Evolutionary conservation across 1,140 invertebrate species (phyloP).

Genomic region (Sinonovacula constricta): DNA sequence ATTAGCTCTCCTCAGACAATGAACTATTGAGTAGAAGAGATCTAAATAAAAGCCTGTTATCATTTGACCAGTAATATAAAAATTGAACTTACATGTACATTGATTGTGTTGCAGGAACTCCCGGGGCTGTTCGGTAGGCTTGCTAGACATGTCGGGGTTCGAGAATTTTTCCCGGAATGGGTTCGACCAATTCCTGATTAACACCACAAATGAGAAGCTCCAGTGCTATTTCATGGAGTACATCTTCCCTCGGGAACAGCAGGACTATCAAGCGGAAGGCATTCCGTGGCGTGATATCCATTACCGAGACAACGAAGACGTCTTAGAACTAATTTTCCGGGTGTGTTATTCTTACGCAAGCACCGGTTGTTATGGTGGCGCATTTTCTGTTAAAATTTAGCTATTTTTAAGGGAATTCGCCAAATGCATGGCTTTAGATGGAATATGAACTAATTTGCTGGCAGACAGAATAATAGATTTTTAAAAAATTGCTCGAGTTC

Average conservation of each 20-base stretch:
- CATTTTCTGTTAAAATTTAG: background rate
- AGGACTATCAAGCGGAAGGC: slow-evolving; percentile 89
- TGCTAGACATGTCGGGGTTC: slow-evolving; percentile 92
- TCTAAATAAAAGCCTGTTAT: too few relatives aligned
- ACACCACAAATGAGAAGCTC: slow-evolving; percentile 78
- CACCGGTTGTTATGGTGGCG: background rate
- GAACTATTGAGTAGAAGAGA: too few relatives aligned
- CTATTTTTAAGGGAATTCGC: background rate
- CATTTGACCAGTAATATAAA: too few relatives aligned
- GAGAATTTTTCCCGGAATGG: slow-evolving; percentile 90
- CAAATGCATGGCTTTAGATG: background rate
- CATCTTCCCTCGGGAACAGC: slow-evolving; percentile 89
- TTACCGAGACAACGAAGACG: slow-evolving; percentile 86
- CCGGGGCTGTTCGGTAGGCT: slow-evolving; percentile 78
- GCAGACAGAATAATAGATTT: too few relatives aligned
- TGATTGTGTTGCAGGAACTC: slow-evolving; percentile 43
- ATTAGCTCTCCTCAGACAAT: too few relatives aligned
- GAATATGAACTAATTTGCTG: too few relatives aligned
- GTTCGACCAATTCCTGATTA: slow-evolving; percentile 84
- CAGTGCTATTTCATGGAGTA: slow-evolving; percentile 91
- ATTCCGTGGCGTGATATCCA: slow-evolving; percentile 83
- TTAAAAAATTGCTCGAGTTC: too few relatives aligned
- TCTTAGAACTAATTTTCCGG: slow-evolving; percentile 61
- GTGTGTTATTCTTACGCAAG: too few relatives aligned
- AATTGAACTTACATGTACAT: too few relatives aligned